A percentile compares a stretch with the other conserved stretches of the same genome.
Conservation (phyloP, 1,140 invertebrate species). For the Drosophila tropicalis region DNA sequence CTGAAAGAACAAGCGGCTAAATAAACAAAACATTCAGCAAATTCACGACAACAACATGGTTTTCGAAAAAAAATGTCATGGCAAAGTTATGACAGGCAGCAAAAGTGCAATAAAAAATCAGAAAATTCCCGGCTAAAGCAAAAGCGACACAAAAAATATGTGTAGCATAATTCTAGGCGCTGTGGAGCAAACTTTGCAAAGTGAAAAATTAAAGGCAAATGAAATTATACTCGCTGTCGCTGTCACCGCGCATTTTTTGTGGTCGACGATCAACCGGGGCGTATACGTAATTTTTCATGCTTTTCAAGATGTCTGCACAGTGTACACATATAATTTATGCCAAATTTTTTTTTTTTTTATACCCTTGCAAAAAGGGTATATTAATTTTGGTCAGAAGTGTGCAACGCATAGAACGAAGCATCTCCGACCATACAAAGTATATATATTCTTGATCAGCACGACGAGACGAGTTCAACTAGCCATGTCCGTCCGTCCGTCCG, state of each 20-base stretch:
- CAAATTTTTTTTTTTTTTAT: conserved; percentile 14
- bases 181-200: conserved; percentile 6
- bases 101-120: conserved; percentile 15
- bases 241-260: conserved; percentile 17
- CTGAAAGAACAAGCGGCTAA: conserved; percentile 29
- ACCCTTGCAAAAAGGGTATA: too few relatives aligned
- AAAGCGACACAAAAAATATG: background rate
- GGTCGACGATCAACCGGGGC: conserved; percentile 27
- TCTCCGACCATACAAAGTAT: too few relatives aligned
- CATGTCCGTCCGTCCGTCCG: too few relatives aligned
- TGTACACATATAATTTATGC: conserved; percentile 54
- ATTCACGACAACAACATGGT: conserved; percentile 7
- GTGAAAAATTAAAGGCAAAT: conserved; percentile 60
- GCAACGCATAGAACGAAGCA: too few relatives aligned
- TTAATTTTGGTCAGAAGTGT: too few relatives aligned
- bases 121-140: background rate
- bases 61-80: conserved; percentile 15
- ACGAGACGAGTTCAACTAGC: too few relatives aligned
- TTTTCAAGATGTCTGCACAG: conserved; percentile 28
- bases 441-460: too few relatives aligned
- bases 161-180: conserved; percentile 17
- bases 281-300: conserved; percentile 61
- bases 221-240: conserved; percentile 44
- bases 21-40: conserved; percentile 38
- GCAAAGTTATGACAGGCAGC: conserved; percentile 21